phyloP scores from a whole-genome alignment of 1,140 invertebrate species.

The Tribolium madens region DNA sequence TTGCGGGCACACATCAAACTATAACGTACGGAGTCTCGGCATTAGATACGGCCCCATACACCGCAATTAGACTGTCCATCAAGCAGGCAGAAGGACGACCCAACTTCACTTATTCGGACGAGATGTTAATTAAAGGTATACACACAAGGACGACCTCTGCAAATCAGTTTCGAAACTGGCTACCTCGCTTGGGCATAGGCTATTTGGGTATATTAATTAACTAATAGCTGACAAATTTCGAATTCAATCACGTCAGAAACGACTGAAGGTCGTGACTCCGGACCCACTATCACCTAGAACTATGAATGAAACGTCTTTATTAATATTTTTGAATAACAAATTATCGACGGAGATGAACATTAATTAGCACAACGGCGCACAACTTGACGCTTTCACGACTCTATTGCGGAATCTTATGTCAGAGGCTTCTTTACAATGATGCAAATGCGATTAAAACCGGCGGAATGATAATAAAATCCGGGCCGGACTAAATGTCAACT shows the following conservation, averaged over 20 bases:
- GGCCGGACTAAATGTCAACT: conserved; percentile 21
- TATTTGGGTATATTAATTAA: conserved; percentile 32
- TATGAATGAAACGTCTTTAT: conserved; percentile 30
- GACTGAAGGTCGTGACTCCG: conserved; percentile 31
- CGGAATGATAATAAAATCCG: not conserved
- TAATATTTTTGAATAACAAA: conserved; percentile 25
- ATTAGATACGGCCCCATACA: conserved; percentile 47
- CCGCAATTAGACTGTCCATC: conserved; percentile 47
- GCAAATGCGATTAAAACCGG: not conserved
- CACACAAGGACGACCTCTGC: conserved; percentile 38
- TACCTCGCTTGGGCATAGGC: conserved; percentile 2
- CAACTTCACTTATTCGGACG: conserved; percentile 45
- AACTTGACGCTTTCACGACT: conserved; percentile 1
- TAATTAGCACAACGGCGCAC: conserved; percentile 13
- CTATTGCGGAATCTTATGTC: not conserved
- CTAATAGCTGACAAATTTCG: conserved; percentile 39
- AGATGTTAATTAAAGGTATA: conserved; percentile 48
- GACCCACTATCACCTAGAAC: conserved; percentile 2
- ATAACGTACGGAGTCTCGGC: conserved; percentile 34
- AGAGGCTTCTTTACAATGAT: not conserved
- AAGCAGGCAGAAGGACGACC: conserved; percentile 33
- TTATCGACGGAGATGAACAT: conserved; percentile 2
- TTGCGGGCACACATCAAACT: conserved; percentile 32
- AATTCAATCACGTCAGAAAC: conserved; percentile 33
- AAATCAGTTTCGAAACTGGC: conserved; percentile 28